phyloP scores from a whole-genome alignment of 2,888 invertebrate species.

The Apotomis capreana region DNA sequence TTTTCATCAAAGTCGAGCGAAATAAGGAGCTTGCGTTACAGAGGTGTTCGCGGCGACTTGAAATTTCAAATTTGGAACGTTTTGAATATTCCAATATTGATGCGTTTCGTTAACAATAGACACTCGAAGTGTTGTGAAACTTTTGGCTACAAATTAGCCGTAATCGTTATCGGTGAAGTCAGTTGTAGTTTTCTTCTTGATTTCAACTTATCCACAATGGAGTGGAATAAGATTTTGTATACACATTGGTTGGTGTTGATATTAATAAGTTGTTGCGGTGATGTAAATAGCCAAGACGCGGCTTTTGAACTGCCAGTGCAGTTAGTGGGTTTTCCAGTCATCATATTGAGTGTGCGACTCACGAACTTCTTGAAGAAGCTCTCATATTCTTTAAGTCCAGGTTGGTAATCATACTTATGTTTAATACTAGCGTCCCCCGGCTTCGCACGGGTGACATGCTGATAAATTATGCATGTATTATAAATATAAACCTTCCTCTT shows the following conservation, averaged over 20 bases:
- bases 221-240: constrained; percentile 40
- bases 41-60: not conserved
- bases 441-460: too few species aligned
- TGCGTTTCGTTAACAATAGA: constrained; percentile 34
- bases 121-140: constrained; percentile 42
- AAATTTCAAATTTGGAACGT: constrained; percentile 13
- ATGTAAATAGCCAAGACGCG: constrained; percentile 65
- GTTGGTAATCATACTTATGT: constrained; percentile 71
- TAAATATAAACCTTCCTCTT: too few species aligned
- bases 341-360: constrained; percentile 87
- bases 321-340: constrained; percentile 88
- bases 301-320: constrained; percentile 89
- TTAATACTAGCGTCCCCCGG: too few species aligned
- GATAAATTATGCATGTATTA: too few species aligned
- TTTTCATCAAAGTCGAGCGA: not conserved
- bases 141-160: constrained; percentile 30
- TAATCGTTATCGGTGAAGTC: constrained; percentile 1
- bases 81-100: constrained; percentile 14
- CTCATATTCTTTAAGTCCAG: constrained; percentile 88
- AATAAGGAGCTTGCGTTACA: not conserved
- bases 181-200: constrained; percentile 6
- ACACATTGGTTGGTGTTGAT: constrained; percentile 43
- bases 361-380: constrained; percentile 89
- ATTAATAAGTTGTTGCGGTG: constrained; percentile 37
- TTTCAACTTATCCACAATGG: constrained; percentile 39